These are phyloP conservation scores for Megaceryle torquata DNA, from an alignment of 2,113 vertebrate species.

Conservation along the genomic window DNA sequence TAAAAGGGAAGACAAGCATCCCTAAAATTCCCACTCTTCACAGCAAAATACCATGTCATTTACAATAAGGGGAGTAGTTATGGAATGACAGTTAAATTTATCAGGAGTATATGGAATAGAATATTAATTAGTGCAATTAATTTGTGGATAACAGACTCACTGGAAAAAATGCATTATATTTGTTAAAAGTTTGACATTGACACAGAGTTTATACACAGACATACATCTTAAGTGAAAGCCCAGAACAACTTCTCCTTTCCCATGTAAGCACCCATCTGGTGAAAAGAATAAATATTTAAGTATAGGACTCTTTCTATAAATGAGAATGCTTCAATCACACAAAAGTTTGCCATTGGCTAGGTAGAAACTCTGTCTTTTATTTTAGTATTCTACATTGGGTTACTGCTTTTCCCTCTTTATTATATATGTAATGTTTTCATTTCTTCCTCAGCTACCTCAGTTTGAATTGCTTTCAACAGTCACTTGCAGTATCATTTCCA, in stretches of 20 bases:
- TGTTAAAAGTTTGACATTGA: not conserved
- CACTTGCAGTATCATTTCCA: not conserved
- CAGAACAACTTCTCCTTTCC: not conserved
- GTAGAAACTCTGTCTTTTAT: not conserved
- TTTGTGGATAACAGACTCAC: not conserved
- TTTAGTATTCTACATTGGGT: not conserved
- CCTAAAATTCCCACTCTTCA: not conserved
- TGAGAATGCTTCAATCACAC: not conserved
- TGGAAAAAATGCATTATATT: not conserved
- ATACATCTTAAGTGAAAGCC: not conserved
- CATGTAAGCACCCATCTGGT: not conserved
- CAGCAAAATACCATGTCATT: not conserved
- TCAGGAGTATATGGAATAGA: not conserved
- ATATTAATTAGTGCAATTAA: not conserved
- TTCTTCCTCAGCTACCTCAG: not conserved
- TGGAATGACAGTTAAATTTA: not conserved
- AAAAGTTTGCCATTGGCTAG: not conserved
- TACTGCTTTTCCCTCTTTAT: not conserved
- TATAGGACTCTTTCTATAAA: not conserved
- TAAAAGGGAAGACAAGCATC: not conserved
- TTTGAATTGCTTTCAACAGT: slow-evolving; percentile 14
- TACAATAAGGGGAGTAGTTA: not conserved
- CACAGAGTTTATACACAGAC: not conserved
- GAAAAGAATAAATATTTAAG: slow-evolving; percentile 20
- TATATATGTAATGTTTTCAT: not conserved